Conservation (phyloP, 2,113 vertebrate genomes). For the Pachyramphus minor region DNA sequence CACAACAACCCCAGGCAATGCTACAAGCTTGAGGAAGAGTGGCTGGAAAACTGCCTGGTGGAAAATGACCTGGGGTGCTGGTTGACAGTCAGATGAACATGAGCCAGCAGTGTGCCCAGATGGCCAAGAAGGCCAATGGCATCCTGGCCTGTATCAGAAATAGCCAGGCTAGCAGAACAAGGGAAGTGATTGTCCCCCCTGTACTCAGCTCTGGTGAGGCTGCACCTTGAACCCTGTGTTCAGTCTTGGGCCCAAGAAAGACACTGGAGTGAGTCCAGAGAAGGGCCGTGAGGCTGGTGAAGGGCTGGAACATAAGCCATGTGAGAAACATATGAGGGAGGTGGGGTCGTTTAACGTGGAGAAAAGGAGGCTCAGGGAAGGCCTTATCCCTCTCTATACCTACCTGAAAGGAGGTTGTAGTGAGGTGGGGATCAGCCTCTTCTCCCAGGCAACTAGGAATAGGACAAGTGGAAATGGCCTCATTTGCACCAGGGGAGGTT, state of each 20-base stretch:
- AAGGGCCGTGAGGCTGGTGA: neutral
- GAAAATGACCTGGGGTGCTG: neutral
- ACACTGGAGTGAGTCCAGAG: neutral
- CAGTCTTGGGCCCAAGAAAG: neutral
- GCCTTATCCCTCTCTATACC: neutral
- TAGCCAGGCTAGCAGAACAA: neutral
- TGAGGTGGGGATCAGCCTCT: neutral
- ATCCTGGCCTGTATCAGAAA: neutral
- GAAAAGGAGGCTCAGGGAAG: neutral
- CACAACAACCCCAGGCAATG: neutral
- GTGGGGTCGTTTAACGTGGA: neutral
- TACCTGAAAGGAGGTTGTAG: neutral
- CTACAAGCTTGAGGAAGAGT: neutral
- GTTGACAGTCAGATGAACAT: neutral
- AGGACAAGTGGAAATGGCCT: neutral
- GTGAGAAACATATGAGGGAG: neutral
- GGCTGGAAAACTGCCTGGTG: neutral
- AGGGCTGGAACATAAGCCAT: neutral
- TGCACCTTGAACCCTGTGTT: neutral
- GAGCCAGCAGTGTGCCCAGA: neutral
- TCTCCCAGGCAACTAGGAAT: neutral
- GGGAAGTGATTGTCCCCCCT: neutral
- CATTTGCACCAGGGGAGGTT: neutral
- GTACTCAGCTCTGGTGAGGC: neutral
- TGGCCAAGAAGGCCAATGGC: neutral